These are phyloP conservation scores for Gymnobelideus leadbeateri DNA, from an alignment of 2,113 vertebrate species.

Conservation along the genomic window DNA sequence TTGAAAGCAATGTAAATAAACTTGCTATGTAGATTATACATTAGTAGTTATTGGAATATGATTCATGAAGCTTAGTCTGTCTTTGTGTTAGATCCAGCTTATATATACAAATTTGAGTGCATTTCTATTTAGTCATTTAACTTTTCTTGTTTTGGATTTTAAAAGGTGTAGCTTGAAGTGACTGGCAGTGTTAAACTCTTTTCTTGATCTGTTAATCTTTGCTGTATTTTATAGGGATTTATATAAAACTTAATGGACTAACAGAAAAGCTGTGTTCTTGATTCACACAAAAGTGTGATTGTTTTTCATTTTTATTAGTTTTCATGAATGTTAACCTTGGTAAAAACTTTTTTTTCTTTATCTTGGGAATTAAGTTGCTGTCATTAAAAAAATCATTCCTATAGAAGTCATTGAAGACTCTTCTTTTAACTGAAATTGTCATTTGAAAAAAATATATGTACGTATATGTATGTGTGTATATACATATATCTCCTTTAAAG, in stretches of 20 bases:
- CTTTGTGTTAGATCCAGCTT: slow-evolving; percentile 39
- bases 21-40: not conserved
- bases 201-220: not conserved
- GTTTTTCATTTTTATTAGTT: slow-evolving; percentile 27
- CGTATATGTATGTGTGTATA: not conserved
- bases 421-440: slow-evolving; percentile 30
- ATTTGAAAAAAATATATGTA: slow-evolving; percentile 5
- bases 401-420: not conserved
- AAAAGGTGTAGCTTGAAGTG: not conserved
- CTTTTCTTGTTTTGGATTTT: slow-evolving; percentile 51
- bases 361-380: slow-evolving; percentile 27
- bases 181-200: not conserved
- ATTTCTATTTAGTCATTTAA: not conserved
- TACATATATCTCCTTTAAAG: not conserved
- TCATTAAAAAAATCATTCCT: slow-evolving; percentile 14
- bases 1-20: slow-evolving; percentile 19
- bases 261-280: slow-evolving; percentile 21
- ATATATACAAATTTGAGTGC: slow-evolving; percentile 36
- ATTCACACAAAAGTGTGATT: slow-evolving; percentile 29
- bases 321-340: slow-evolving; percentile 24
- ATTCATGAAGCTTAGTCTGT: slow-evolving; percentile 24
- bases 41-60: not conserved
- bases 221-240: slow-evolving; percentile 20
- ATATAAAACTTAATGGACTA: slow-evolving; percentile 28
- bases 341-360: slow-evolving; percentile 39